A percentile compares a stretch with the other conserved stretches of the same genome.
phyloP scores from a whole-genome alignment of 2,797 vertebrate genomes.

The Ispidina picta region DNA sequence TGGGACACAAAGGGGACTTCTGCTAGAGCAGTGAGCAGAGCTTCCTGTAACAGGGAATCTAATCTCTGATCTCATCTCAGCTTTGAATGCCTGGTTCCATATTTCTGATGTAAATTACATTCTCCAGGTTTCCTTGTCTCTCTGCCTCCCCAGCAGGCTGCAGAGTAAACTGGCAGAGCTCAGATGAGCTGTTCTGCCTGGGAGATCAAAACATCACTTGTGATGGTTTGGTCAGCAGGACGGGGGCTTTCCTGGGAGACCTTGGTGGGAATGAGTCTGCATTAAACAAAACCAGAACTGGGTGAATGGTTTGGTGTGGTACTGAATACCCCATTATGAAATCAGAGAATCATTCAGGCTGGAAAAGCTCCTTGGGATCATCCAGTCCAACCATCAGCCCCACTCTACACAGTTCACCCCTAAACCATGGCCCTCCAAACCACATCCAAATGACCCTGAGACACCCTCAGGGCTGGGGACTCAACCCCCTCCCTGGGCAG shows the following conservation, averaged over 20 bases:
- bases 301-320: not conserved
- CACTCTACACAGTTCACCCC: no score
- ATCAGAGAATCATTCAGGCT: not conserved
- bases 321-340: not conserved
- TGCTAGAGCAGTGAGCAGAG: not conserved
- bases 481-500: no score
- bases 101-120: not conserved
- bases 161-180: not conserved
- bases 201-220: not conserved
- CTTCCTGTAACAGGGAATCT: not conserved
- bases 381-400: no score
- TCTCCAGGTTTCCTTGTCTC: not conserved
- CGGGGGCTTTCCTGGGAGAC: not conserved
- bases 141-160: not conserved
- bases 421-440: no score
- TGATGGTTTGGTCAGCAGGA: not conserved
- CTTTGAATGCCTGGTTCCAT: conserved; percentile 15
- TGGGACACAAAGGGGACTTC: not conserved
- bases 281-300: not conserved
- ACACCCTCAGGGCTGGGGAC: no score
- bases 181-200: not conserved
- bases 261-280: not conserved
- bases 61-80: conserved; percentile 14
- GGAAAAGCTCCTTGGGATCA: no score
- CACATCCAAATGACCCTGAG: no score